Conservation (phyloP, 2,888 invertebrate genomes). For the Diaphora mendica region DNA sequence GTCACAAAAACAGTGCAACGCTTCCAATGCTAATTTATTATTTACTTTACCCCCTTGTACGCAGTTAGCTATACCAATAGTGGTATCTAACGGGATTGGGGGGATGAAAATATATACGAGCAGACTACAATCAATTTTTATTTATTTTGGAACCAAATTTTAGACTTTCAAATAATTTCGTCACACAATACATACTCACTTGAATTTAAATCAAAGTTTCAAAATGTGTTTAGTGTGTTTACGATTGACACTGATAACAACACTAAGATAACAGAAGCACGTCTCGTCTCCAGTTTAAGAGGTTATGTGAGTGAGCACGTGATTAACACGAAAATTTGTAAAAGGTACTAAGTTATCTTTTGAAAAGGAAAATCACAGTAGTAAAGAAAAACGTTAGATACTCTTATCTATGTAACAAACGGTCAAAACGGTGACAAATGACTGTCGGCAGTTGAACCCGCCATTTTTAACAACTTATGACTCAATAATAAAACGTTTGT, state of each 20-base stretch:
- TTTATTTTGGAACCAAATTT: neutral
- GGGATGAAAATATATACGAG: conserved; percentile 45
- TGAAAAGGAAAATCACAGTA: neutral
- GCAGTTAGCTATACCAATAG: conserved; percentile 68
- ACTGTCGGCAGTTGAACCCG: conserved; percentile 25
- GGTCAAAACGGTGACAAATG: conserved; percentile 26
- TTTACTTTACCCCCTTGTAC: conserved; percentile 69
- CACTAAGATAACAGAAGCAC: conserved; percentile 4
- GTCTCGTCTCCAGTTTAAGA: conserved; percentile 1
- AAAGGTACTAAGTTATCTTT: neutral
- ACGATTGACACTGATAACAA: conserved; percentile 20
- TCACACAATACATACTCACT: neutral
- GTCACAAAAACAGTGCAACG: conserved; percentile 52
- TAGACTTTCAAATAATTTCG: neutral
- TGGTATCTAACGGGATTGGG: conserved; percentile 72
- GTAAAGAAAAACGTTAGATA: neutral
- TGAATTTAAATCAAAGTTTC: neutral
- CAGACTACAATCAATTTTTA: neutral
- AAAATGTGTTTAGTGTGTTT: neutral
- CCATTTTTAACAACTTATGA: conserved; percentile 31
- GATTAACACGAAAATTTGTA: neutral
- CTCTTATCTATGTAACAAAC: too few species aligned
- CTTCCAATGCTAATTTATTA: conserved; percentile 69
- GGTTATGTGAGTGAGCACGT: conserved; percentile 8
- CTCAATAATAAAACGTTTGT: conserved; percentile 7